Conservation (phyloP, 2,888 invertebrate species). For the Drosophila lutescens region DNA sequence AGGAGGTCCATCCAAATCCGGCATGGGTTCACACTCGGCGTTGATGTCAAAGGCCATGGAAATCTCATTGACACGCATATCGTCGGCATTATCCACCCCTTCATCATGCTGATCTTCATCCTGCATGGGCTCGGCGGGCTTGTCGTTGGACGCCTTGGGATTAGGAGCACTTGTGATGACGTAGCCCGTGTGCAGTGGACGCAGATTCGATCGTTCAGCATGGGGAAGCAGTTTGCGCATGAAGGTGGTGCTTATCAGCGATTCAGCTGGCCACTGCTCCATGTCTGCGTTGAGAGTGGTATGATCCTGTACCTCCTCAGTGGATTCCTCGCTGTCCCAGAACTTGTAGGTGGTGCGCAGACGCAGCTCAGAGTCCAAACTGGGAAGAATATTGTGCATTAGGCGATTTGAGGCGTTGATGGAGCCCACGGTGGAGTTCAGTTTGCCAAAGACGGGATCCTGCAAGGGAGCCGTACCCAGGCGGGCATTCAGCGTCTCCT, state of each 20-base stretch:
- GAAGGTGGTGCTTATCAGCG: slow-evolving; percentile 59
- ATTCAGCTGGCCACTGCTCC: slow-evolving; percentile 3
- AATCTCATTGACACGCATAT: slow-evolving; percentile 85
- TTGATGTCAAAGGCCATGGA: slow-evolving; percentile 88
- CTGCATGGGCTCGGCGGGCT: neutral
- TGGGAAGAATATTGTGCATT: slow-evolving; percentile 86
- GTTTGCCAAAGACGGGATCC: slow-evolving; percentile 87
- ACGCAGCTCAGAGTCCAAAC: slow-evolving; percentile 84
- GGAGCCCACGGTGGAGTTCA: slow-evolving; percentile 87
- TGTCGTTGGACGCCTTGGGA: slow-evolving; percentile 49
- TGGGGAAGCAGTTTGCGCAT: slow-evolving; percentile 61
- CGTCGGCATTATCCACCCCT: slow-evolving; percentile 82
- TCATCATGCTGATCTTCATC: slow-evolving; percentile 80
- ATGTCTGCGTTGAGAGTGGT: slow-evolving; percentile 16
- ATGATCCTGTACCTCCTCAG: slow-evolving; percentile 59
- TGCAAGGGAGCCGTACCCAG: slow-evolving; percentile 83
- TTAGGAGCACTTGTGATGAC: slow-evolving; percentile 81
- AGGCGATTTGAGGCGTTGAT: slow-evolving; percentile 87
- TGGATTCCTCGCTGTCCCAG: slow-evolving; percentile 69
- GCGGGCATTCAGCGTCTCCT: slow-evolving; percentile 82
- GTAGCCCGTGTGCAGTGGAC: slow-evolving; percentile 81
- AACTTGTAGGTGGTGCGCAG: slow-evolving; percentile 79
- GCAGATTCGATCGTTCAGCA: slow-evolving; percentile 65
- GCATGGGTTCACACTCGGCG: slow-evolving; percentile 87
- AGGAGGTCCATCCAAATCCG: slow-evolving; percentile 81